Percentiles rank a stretch among this genome's conserved stretches.
These are phyloP conservation scores for Plagodis pulveraria DNA, from an alignment of 2,888 invertebrate genomes.

Conservation along the genomic window DNA sequence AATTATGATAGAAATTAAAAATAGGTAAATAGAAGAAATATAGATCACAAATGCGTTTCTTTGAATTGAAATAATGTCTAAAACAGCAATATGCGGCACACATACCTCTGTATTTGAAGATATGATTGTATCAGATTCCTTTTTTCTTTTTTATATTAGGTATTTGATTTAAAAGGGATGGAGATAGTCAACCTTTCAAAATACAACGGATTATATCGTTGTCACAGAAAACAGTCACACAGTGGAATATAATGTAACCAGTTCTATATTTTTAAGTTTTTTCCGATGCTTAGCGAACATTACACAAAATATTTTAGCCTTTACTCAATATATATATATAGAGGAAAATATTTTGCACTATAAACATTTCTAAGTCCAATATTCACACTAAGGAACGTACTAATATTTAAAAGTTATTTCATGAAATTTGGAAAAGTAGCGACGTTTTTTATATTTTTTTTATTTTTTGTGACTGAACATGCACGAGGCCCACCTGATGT, in stretches of 20 bases:
- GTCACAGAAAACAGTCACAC: slow-evolving; percentile 1
- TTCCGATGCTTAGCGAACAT: no score
- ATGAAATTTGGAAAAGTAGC: no score
- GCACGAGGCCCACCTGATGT: no score
- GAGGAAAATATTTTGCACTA: no score
- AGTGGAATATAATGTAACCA: not conserved
- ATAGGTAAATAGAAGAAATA: slow-evolving; percentile 38
- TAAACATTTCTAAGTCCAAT: no score
- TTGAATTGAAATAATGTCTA: slow-evolving; percentile 52
- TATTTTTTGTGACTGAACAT: no score
- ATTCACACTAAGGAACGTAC: no score
- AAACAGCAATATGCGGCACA: slow-evolving; percentile 40
- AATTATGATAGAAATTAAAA: slow-evolving; percentile 10
- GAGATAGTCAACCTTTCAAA: slow-evolving; percentile 36
- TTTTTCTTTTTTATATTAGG: slow-evolving; percentile 19
- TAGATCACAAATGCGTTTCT: slow-evolving; percentile 41
- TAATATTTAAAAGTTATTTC: no score
- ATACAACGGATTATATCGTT: slow-evolving; percentile 45
- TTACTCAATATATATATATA: no score
- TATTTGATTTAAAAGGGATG: slow-evolving; percentile 41
- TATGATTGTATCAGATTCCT: slow-evolving; percentile 19
- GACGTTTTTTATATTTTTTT: no score
- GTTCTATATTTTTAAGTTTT: no score
- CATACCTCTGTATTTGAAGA: slow-evolving; percentile 29
- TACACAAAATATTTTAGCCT: no score